Evolutionary conservation across 2,888 invertebrate species (phyloP), one percentile per base, ranked within the genome.

Genomic region (Andrena haemorrhoa): DNA sequence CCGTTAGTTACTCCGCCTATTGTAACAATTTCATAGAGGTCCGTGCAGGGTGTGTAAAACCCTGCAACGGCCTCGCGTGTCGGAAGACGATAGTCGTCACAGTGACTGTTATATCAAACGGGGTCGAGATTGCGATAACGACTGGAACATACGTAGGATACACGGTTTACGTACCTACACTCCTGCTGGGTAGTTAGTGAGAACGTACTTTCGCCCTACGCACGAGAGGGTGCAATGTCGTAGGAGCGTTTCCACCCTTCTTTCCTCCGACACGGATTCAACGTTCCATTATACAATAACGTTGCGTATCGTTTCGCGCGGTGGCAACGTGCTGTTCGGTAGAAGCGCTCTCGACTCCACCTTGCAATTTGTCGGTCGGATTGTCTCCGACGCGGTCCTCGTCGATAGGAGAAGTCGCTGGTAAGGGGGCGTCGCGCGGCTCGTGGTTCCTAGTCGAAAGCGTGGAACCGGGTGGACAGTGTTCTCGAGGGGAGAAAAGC

Each of bases 31-130:
- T 88, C 88, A 88, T 87, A 87, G 87, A 85, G 81, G 78, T 74
- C 81, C 85, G 85, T 85, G 85, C 77, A 64, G 80, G 78, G 75
- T 84, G 80, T 79, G 87, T 84, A 82, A 86, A 86, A 78, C 66
- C 81, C 85, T 85, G 84, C 83, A 85, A 85, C 85, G 85, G 88
- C 90, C 89, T 92, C 86, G 92, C 92, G 91, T 92, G 92, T 90
- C 89, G 89, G 89, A 90, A 90, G 90, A 92, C 92, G 90, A 92
- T 92, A 92, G 91, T 92, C 91, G 91, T 92, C 91, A 92, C 91
- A 90, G 91, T 92, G 92, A 93, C 92, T 92, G 92, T 92, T 92
- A 92, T 92, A 93, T 93, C 92, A 91, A 92, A 90, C 90, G 90
- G 87, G 90, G 90, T 86, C 86, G 88, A 89, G 92, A 93, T 93